Evolutionary conservation across 2,888 invertebrate genomes (phyloP).

Genomic region (Boloria euphrosyne): DNA sequence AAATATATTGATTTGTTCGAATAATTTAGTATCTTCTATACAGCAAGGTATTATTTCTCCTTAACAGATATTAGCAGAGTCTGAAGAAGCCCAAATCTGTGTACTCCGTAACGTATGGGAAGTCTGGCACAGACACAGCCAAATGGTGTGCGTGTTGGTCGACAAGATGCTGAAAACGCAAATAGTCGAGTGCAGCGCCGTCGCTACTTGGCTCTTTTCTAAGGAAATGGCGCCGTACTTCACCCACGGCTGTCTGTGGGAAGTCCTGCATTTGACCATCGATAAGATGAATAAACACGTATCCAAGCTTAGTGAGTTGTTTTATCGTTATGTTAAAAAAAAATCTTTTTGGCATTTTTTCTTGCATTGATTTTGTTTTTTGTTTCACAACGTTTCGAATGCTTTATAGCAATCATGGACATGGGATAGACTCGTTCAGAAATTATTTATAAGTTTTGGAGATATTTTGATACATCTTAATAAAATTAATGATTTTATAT

Average conservation of each 20-base stretch:
- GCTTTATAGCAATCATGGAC: too few species aligned
- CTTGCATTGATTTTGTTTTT: too few species aligned
- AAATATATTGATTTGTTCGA: too few species aligned
- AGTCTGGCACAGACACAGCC: conserved; percentile 97
- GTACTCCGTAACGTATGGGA: conserved; percentile 95
- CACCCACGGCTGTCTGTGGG: conserved; percentile 97
- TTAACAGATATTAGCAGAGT: conserved; percentile 91
- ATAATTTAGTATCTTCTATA: neutral
- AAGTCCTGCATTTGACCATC: conserved; percentile 96
- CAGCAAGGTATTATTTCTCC: neutral
- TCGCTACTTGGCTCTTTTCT: conserved; percentile 98
- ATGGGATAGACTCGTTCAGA: too few species aligned
- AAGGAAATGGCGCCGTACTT: conserved; percentile 96
- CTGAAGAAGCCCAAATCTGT: conserved; percentile 97
- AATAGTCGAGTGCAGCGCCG: conserved; percentile 97
- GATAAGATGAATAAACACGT: conserved; percentile 98
- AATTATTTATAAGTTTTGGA: too few species aligned
- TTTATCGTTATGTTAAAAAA: neutral
- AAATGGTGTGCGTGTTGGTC: conserved; percentile 97
- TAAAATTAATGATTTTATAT: too few species aligned
- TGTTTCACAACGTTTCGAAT: too few species aligned
- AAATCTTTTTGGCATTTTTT: too few species aligned
- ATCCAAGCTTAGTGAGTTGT: conserved; percentile 86
- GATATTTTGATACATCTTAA: too few species aligned
- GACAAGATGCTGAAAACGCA: conserved; percentile 99